Evolutionary conservation across 2,113 vertebrate species (phyloP).

Genomic region (Nerophis ophidion): DNA sequence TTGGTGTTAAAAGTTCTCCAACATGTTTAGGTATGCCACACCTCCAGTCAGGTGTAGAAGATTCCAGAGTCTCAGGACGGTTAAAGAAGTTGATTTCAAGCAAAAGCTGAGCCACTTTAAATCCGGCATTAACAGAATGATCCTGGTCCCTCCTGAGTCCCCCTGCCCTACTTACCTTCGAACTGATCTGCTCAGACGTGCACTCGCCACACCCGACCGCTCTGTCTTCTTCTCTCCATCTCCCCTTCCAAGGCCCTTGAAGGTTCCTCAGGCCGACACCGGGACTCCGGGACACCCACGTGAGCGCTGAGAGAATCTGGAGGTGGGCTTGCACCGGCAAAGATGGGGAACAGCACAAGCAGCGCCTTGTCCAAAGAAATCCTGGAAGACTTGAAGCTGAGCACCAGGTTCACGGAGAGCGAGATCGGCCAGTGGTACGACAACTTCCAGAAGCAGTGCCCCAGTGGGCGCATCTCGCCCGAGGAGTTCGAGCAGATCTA

Average conservation of each 20-base stretch:
- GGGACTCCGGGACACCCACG: not conserved
- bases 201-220: slow-evolving; percentile 26
- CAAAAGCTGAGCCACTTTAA: slow-evolving; percentile 66
- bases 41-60: too few species aligned
- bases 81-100: slow-evolving; percentile 39
- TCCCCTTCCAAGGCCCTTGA: not conserved
- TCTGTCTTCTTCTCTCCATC: slow-evolving; percentile 17
- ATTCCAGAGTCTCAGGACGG: not conserved
- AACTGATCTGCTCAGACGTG: slow-evolving; percentile 37
- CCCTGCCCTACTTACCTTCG: slow-evolving; percentile 28
- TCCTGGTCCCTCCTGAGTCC: slow-evolving; percentile 53
- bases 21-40: too few species aligned
- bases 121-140: slow-evolving; percentile 72
- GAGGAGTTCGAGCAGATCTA: slow-evolving; percentile 88
- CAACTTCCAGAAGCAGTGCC: slow-evolving; percentile 85
- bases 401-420: slow-evolving; percentile 78
- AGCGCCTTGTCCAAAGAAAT: slow-evolving; percentile 85
- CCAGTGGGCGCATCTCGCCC: slow-evolving; percentile 78
- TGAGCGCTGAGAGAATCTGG: not conserved
- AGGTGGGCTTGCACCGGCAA: not conserved
- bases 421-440: slow-evolving; percentile 87
- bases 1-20: too few species aligned
- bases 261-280: not conserved
- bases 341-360: slow-evolving; percentile 88
- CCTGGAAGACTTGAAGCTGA: slow-evolving; percentile 84